Base-by-base conservation (phyloP, 2,888 invertebrate genomes). In the Rhorus exstirpatorius region DNA sequence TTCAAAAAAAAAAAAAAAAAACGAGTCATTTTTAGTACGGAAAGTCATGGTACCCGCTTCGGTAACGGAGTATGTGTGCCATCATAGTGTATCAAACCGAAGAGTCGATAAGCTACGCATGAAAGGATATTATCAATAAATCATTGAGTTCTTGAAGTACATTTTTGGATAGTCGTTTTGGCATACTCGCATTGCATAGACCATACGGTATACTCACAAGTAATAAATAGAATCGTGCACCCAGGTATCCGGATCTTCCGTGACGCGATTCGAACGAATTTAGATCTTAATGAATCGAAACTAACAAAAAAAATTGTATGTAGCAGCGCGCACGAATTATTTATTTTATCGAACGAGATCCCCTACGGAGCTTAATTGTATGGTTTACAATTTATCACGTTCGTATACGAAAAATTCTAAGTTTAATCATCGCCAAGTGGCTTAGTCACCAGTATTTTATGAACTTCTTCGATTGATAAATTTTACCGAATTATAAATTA, bases 221-320 rank as follows among this genome's bases (percentile, higher is more conserved):
- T 41, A 24, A 70, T 70, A 44, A 55, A 58, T 71, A 55, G 70
- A 53, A 14, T n/a, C n/a, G n/a, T n/a, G n/a, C n/a, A n/a, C n/a
- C n/a, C n/a, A n/a, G n/a, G n/a, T n/a, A n/a, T n/a, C n/a, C n/a
- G n/a, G n/a, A n/a, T n/a, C n/a, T n/a, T n/a, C n/a, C 19, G 41
- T 74, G 53, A 60, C 17, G 31, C 12, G 38, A 63, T 51, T 10
- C 8, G 17, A 49, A 38, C 58, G 24, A 31, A 60, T 49, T 60
- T 19, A 46, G 46, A 58, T 76, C 46, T 21, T 10, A 49, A 35
- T 53, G 21, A 65, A 35, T 46, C 21, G 17, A 38, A 46, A 24
- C 17, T n/a, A n/a, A n/a, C n/a, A n/a, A 24, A 24, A 24, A 67
- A 67, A 49, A 38, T 58, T 49, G 19, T 14, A 38, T 4, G 10